Conservation (phyloP, 2,113 vertebrate genomes). For the Hemicordylus capensis region DNA sequence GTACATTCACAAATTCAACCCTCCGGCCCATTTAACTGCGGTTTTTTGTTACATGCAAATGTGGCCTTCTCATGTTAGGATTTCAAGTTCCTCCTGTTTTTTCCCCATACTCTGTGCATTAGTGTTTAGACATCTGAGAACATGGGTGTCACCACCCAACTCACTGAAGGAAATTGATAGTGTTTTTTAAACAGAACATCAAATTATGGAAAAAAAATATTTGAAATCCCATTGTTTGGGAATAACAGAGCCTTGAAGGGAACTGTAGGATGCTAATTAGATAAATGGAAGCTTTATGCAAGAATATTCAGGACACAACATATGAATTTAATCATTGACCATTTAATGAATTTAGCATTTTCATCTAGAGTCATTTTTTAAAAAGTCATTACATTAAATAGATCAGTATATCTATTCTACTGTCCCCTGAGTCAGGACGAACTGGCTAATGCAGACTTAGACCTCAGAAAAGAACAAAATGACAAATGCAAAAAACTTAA, state of each 20-base stretch:
- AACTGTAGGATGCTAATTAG: background rate
- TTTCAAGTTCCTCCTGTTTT: too few relatives aligned
- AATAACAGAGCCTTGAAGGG: background rate
- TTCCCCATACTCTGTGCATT: too few relatives aligned
- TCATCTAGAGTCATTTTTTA: background rate
- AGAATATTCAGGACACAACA: slow-evolving; percentile 15
- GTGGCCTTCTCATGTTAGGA: too few relatives aligned
- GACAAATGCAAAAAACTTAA: background rate
- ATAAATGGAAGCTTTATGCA: background rate
- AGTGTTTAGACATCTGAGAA: too few relatives aligned
- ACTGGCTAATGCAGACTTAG: background rate
- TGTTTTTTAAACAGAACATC: slow-evolving; percentile 13
- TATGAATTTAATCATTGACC: background rate
- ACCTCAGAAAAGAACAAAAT: background rate
- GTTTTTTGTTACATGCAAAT: too few relatives aligned
- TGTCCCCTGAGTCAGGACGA: background rate
- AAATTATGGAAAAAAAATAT: slow-evolving; percentile 27
- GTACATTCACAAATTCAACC: background rate
- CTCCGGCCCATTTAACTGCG: too few relatives aligned
- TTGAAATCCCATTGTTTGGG: background rate
- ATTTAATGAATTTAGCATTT: background rate
- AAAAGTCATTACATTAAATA: background rate
- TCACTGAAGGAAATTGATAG: slow-evolving; percentile 2
- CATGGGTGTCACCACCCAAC: too few relatives aligned
- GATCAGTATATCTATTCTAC: background rate